phyloP scores from a whole-genome alignment of 2,797 vertebrate species.

The Tapirus indicus region DNA sequence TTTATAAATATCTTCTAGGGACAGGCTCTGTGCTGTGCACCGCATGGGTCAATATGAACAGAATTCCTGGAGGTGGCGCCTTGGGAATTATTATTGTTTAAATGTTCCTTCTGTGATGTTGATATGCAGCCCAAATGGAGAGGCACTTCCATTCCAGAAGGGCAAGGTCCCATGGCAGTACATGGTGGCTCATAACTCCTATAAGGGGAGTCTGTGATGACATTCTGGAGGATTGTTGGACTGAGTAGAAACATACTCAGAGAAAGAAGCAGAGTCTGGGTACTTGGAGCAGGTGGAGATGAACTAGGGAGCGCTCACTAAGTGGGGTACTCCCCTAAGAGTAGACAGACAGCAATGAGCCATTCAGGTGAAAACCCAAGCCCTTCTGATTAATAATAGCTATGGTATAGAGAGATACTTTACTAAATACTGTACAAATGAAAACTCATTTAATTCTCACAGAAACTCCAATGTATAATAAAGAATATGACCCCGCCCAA shows the following conservation, averaged over 20 bases:
- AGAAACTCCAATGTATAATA: not conserved
- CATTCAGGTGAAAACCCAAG: not conserved
- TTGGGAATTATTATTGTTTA: not conserved
- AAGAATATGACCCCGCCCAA: not conserved
- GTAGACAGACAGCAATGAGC: not conserved
- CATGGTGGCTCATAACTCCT: not conserved
- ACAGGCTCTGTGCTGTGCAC: not conserved
- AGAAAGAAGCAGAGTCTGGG: not conserved
- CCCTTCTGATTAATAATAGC: not conserved
- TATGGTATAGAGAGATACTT: not conserved
- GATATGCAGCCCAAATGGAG: not conserved
- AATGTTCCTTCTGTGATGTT: not conserved
- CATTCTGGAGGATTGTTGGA: not conserved
- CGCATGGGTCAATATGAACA: not conserved
- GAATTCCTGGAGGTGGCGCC: not conserved
- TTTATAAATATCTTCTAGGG: not conserved
- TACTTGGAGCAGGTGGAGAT: not conserved
- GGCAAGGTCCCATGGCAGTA: not conserved
- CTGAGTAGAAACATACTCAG: not conserved
- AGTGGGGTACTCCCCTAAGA: not conserved
- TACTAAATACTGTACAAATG: not conserved
- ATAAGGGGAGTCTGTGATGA: fast-evolving
- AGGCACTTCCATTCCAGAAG: not conserved
- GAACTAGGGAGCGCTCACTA: not conserved
- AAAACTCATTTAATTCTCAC: not conserved